Percentiles rank a stretch among this genome's conserved stretches.
Conservation (phyloP, 2,113 vertebrate species). For the Hydropotes inermis region DNA sequence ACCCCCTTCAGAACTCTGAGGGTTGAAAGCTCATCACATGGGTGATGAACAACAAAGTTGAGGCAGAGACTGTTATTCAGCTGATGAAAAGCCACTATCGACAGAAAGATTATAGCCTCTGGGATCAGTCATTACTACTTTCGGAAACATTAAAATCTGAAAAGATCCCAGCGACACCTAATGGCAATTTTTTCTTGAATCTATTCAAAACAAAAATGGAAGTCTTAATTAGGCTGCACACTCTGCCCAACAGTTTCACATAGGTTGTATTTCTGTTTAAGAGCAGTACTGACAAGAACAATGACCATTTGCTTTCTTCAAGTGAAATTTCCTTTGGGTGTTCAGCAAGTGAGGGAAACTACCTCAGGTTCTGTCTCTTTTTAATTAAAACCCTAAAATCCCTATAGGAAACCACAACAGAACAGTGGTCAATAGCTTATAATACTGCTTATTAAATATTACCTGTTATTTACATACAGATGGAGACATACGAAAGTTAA, state of each 20-base stretch:
- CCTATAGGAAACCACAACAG: neutral
- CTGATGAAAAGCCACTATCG: neutral
- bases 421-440: neutral
- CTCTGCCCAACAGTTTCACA: neutral
- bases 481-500: neutral
- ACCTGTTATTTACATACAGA: conserved; percentile 13
- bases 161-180: conserved; percentile 23
- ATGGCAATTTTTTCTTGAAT: conserved; percentile 15
- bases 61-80: neutral
- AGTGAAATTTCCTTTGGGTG: conserved; percentile 54
- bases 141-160: conserved; percentile 9
- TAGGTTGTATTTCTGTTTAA: neutral
- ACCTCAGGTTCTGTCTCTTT: conserved; percentile 17
- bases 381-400: conserved; percentile 31
- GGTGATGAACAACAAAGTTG: neutral
- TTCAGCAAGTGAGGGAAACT: conserved; percentile 42
- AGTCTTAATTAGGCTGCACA: neutral
- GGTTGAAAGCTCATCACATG: neutral
- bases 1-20: conserved; percentile 17
- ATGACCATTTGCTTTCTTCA: neutral
- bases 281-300: conserved; percentile 13
- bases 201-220: conserved; percentile 36
- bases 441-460: conserved; percentile 21
- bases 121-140: conserved; percentile 51
- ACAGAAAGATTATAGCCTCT: neutral